These are phyloP conservation scores for Balearica regulorum DNA, from an alignment of 2,797 vertebrate species.

Conservation along the genomic window DNA sequence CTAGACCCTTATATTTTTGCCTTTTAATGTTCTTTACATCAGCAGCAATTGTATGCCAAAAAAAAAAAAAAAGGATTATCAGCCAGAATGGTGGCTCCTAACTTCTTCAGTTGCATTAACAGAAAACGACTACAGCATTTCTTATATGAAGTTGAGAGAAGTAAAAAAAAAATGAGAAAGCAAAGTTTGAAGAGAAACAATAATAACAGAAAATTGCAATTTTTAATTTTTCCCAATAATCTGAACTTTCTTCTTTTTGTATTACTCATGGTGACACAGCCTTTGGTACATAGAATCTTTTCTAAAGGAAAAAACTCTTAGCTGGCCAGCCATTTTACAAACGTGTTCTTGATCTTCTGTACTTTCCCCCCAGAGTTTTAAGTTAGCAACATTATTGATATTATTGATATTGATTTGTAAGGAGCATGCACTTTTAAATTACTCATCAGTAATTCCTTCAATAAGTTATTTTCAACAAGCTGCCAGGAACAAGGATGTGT, in stretches of 20 bases:
- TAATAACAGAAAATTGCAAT: neutral
- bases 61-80: neutral
- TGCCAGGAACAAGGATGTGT: neutral
- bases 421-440: neutral
- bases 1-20: neutral
- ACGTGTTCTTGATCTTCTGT: neutral
- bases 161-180: neutral
- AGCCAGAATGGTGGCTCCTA: neutral
- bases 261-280: neutral
- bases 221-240: neutral
- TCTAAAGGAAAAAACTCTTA: neutral
- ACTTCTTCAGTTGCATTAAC: neutral
- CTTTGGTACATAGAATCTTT: neutral
- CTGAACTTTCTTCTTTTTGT: neutral
- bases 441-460: neutral
- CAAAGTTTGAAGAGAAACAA: neutral
- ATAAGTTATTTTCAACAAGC: neutral
- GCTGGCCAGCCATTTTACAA: neutral
- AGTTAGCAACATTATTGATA: neutral
- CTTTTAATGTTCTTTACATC: neutral
- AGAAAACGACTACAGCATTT: neutral
- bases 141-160: neutral
- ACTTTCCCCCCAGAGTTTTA: neutral
- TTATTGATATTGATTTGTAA: neutral
- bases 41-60: neutral